phyloP scores from a whole-genome alignment of 2,113 vertebrate genomes.

The Toxotes jaculatrix region DNA sequence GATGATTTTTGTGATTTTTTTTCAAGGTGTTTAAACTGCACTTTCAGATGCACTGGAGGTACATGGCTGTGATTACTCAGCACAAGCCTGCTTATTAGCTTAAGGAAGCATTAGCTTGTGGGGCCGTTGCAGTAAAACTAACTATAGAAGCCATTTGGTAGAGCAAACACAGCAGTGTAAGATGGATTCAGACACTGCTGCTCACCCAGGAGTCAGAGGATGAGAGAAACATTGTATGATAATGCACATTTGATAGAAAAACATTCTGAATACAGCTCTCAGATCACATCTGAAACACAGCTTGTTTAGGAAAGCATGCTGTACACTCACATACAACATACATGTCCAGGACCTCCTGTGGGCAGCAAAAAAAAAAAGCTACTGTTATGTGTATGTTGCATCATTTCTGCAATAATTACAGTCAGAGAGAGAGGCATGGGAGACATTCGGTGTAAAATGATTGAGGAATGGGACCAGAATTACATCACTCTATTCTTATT shows the following conservation, averaged over 20 bases:
- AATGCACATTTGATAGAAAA: background rate
- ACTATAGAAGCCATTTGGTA: constrained; percentile 9
- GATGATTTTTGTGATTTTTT: constrained; percentile 17
- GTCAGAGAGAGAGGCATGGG: constrained; percentile 17
- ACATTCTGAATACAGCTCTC: background rate
- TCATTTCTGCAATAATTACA: constrained; percentile 48
- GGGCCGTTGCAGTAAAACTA: constrained; percentile 10
- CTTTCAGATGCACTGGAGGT: constrained; percentile 17
- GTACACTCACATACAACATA: background rate
- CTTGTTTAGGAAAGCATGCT: background rate
- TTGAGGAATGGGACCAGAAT: constrained; percentile 40
- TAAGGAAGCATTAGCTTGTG: constrained; percentile 13
- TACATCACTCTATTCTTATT: constrained; percentile 60
- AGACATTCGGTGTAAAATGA: constrained; percentile 30
- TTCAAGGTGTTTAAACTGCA: constrained; percentile 19
- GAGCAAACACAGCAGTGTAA: background rate
- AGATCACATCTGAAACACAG: background rate
- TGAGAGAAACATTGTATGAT: background rate
- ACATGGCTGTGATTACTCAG: constrained; percentile 38
- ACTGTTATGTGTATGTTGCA: constrained; percentile 31
- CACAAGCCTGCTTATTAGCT: constrained; percentile 35
- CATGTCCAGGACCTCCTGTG: background rate
- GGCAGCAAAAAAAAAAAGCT: background rate
- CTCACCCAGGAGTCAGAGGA: background rate
- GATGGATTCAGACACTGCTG: background rate